phyloP scores from a whole-genome alignment of 2,113 vertebrate genomes.

The Cyanocitta stelleri region DNA sequence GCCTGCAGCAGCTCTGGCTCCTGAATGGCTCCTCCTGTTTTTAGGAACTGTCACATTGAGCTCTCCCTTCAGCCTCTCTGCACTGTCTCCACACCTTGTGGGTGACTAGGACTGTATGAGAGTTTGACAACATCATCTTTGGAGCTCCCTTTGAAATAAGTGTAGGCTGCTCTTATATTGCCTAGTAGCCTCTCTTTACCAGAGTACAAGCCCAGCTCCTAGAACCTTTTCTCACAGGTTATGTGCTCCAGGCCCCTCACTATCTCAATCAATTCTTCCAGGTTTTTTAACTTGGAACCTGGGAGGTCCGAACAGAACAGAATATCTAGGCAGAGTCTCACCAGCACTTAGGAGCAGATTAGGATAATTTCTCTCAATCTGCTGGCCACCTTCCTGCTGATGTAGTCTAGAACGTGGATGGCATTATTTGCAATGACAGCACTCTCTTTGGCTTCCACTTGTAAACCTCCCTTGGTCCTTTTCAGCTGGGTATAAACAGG shows the following conservation, averaged over 20 bases:
- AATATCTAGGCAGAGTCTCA: not conserved
- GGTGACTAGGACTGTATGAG: not conserved
- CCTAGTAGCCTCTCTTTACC: not conserved
- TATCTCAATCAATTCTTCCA: not conserved
- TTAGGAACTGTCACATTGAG: not conserved
- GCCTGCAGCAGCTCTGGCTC: not conserved
- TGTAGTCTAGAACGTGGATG: too few species aligned
- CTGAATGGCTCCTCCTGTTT: not conserved
- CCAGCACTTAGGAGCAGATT: not conserved
- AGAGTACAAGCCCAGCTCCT: not conserved
- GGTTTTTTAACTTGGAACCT: not conserved
- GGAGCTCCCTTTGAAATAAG: not conserved
- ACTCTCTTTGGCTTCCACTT: not conserved
- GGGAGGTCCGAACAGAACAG: not conserved
- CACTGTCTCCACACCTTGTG: not conserved
- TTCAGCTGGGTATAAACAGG: not conserved
- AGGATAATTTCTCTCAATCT: not conserved
- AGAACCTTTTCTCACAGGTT: not conserved
- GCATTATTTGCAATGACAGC: not conserved
- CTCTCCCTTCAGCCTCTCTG: not conserved
- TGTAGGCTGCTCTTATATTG: not conserved
- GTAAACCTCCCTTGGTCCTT: not conserved
- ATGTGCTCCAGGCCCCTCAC: not conserved
- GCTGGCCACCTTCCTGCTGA: not conserved
- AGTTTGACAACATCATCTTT: not conserved